Evolutionary conservation across 2,113 vertebrate species (phyloP).

Genomic region (Notechis scutatus): DNA sequence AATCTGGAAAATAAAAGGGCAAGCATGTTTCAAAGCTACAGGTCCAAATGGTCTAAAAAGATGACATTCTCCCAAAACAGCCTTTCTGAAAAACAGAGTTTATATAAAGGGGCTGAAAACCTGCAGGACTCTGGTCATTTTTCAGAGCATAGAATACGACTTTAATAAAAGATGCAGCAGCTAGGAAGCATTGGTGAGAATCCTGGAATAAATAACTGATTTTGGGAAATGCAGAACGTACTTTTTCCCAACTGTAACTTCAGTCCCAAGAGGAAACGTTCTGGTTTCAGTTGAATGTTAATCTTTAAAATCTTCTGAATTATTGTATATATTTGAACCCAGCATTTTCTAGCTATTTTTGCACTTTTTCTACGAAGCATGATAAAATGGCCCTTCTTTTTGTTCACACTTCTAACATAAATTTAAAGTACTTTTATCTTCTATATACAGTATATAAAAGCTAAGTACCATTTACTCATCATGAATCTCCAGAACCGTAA

Average conservation of each 20-base stretch:
- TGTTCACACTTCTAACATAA: background rate
- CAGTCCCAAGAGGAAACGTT: background rate
- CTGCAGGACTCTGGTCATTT: background rate
- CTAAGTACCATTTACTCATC: no score
- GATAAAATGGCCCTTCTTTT: background rate
- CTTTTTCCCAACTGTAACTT: background rate
- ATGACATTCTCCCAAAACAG: background rate
- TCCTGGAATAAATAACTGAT: background rate
- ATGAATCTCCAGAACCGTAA: no score
- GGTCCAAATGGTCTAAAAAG: background rate
- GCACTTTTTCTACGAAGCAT: background rate
- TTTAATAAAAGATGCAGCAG: background rate
- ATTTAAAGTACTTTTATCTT: background rate
- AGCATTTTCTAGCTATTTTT: background rate
- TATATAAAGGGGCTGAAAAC: background rate
- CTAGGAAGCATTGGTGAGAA: background rate
- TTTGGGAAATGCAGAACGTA: background rate
- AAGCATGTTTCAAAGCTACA: background rate
- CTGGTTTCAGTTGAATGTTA: background rate
- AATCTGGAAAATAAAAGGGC: background rate
- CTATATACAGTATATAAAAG: no score
- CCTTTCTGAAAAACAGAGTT: constrained; percentile 1
- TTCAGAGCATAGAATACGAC: background rate
- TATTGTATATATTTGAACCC: background rate
- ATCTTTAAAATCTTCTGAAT: background rate